A percentile compares a stretch with the other conserved stretches of the same genome.
Conservation (phyloP, 1,140 invertebrate species). For the Heliconius hewitsoni region DNA sequence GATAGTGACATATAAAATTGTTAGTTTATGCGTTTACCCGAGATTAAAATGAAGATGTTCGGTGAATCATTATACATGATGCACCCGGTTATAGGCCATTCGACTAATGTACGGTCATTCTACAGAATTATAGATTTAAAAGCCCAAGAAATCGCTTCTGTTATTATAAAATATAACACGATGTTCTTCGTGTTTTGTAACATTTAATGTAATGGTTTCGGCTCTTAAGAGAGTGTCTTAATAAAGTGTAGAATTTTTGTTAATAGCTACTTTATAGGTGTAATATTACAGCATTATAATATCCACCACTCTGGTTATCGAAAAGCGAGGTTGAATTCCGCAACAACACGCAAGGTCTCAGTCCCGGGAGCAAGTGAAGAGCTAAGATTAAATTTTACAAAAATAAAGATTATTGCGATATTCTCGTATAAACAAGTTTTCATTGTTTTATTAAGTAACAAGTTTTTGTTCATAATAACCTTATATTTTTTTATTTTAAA, state of each 20-base stretch:
- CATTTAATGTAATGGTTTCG: constrained; percentile 33
- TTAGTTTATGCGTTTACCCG: constrained; percentile 60
- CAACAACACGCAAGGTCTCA: too few species aligned
- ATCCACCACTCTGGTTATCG: too few species aligned
- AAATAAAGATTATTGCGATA: too few species aligned
- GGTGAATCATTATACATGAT: constrained; percentile 39
- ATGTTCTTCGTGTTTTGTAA: constrained; percentile 36
- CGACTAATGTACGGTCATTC: constrained; percentile 32
- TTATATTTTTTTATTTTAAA: too few species aligned
- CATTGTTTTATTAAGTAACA: too few species aligned
- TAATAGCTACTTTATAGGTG: too few species aligned
- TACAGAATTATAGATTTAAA: constrained; percentile 42
- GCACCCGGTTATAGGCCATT: constrained; percentile 31
- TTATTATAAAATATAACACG: constrained; percentile 40
- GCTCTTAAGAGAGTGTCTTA: not conserved
- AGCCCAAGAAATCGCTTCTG: constrained; percentile 35
- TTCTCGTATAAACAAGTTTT: too few species aligned
- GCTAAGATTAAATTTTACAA: too few species aligned
- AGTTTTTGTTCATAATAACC: too few species aligned
- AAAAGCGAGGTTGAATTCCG: too few species aligned
- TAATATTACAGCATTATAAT: too few species aligned
- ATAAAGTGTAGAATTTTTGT: not conserved
- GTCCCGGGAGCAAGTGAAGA: too few species aligned
- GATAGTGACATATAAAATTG: constrained; percentile 45
- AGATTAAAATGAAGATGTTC: constrained; percentile 73